A percentile compares a stretch with the other conserved stretches of the same genome.
These are phyloP conservation scores for Leptinotarsa texana DNA, from an alignment of 1,140 invertebrate species.

Conservation along the genomic window DNA sequence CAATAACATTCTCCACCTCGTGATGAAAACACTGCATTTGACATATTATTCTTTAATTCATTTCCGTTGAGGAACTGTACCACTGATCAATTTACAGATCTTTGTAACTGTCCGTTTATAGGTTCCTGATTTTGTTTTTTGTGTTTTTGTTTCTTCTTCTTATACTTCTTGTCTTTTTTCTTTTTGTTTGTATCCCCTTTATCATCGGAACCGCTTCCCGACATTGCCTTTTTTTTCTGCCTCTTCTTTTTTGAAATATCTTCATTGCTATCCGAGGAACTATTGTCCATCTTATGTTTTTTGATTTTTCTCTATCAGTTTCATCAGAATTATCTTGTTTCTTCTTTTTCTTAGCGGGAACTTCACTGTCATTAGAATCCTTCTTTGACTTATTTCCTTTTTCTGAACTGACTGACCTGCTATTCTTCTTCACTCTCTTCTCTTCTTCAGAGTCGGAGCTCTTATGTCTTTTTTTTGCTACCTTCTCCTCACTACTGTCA, in stretches of 20 bases:
- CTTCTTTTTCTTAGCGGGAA: too few relatives aligned
- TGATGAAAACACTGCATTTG: too few relatives aligned
- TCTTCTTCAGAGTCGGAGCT: constrained; percentile 56
- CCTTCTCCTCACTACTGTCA: constrained; percentile 53
- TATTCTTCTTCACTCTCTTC: constrained; percentile 56
- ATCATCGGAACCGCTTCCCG: constrained; percentile 61
- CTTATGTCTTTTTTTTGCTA: constrained; percentile 55
- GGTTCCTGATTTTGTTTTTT: constrained; percentile 67
- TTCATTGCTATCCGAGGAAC: constrained; percentile 66
- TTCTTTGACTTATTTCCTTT: constrained; percentile 54
- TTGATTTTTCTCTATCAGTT: too few relatives aligned
- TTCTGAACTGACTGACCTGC: constrained; percentile 54
- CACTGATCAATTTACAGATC: too few relatives aligned
- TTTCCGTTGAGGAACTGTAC: too few relatives aligned
- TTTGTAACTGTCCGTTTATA: too few relatives aligned
- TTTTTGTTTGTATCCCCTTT: constrained; percentile 71
- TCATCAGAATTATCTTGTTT: too few relatives aligned
- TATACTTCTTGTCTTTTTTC: constrained; percentile 72
- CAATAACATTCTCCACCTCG: too few relatives aligned
- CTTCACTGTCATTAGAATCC: constrained; percentile 58
- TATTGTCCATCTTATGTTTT: too few relatives aligned
- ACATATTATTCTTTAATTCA: too few relatives aligned
- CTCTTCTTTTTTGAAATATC: constrained; percentile 50
- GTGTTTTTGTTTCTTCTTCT: constrained; percentile 72
- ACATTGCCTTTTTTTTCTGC: constrained; percentile 50